Percentiles rank a stretch among this genome's conserved stretches.
Evolutionary conservation across 1,140 invertebrate genomes (phyloP).

Genomic region (Atopsyche davidsoni): DNA sequence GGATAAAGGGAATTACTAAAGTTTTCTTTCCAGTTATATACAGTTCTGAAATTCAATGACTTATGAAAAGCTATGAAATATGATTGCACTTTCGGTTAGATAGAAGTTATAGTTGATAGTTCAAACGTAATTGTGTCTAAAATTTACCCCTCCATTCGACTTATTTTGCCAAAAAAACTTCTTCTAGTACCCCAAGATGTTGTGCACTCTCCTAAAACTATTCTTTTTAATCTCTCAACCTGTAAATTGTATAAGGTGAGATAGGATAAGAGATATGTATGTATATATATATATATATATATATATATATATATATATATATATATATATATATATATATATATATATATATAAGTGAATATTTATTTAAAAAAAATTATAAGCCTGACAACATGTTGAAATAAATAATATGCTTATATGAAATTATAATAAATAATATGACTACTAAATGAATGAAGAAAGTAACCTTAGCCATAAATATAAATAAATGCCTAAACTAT

Average conservation of each 20-base stretch:
- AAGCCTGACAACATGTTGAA: background rate
- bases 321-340: background rate
- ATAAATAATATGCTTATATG: background rate
- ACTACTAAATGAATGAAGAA: background rate
- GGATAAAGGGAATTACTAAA: too few species aligned
- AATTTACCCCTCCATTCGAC: background rate
- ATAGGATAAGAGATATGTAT: background rate
- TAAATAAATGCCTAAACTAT: too few species aligned
- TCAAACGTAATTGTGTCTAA: background rate
- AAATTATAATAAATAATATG: background rate
- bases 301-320: background rate
- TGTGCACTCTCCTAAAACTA: conserved; percentile 12
- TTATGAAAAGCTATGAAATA: conserved; percentile 5
- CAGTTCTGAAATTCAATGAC: too few species aligned
- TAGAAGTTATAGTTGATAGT: conserved; percentile 3
- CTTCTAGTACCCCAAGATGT: too few species aligned
- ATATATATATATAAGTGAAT: background rate
- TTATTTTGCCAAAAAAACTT: too few species aligned
- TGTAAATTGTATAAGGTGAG: background rate
- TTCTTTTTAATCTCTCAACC: conserved; percentile 15
- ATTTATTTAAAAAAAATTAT: background rate
- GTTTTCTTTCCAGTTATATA: too few species aligned
- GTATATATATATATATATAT: background rate
- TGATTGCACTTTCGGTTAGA: background rate
- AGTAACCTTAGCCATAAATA: too few species aligned